phyloP scores from a whole-genome alignment of 1,140 invertebrate species.

The Ceratina australensis region DNA sequence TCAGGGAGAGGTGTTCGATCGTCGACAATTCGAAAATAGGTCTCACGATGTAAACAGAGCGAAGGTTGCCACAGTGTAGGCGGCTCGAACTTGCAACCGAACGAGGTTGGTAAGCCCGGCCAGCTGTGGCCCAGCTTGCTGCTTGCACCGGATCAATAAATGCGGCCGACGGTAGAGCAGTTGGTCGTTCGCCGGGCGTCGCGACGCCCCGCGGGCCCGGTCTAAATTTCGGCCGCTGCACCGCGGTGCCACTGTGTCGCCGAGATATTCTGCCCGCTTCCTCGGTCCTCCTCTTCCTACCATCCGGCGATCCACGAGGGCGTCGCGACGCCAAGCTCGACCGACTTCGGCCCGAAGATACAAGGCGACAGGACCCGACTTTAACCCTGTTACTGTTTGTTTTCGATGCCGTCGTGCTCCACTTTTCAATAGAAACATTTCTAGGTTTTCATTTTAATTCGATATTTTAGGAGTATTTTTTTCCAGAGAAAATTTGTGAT shows the following conservation, averaged over 20 bases:
- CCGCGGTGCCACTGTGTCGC: slow-evolving; percentile 57
- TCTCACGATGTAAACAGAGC: slow-evolving; percentile 35
- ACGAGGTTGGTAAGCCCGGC: slow-evolving; percentile 52
- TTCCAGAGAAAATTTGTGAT: too few species aligned
- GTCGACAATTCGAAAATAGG: slow-evolving; percentile 29
- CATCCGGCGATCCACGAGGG: not conserved
- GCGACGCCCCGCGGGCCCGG: slow-evolving; percentile 28
- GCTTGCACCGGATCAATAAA: slow-evolving; percentile 63
- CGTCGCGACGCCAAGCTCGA: slow-evolving; percentile 27
- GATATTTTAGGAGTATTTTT: too few species aligned
- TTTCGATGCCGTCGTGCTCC: too few species aligned
- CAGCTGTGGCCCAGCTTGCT: slow-evolving; percentile 57
- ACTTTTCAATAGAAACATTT: too few species aligned
- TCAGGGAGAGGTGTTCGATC: too few species aligned
- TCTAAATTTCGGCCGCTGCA: slow-evolving; percentile 58
- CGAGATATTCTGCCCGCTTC: slow-evolving; percentile 37
- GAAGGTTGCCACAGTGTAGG: not conserved
- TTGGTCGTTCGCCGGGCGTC: slow-evolving; percentile 36
- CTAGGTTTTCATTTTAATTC: too few species aligned
- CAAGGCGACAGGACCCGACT: too few species aligned
- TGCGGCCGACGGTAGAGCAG: slow-evolving; percentile 24
- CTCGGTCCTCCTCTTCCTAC: slow-evolving; percentile 23
- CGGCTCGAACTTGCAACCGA: slow-evolving; percentile 34
- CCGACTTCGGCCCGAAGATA: too few species aligned
- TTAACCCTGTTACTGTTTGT: too few species aligned